A percentile compares a stretch with the other conserved stretches of the same genome.
Conservation (phyloP, 2,888 invertebrate genomes). For the Oxyteleia sp. region DNA sequence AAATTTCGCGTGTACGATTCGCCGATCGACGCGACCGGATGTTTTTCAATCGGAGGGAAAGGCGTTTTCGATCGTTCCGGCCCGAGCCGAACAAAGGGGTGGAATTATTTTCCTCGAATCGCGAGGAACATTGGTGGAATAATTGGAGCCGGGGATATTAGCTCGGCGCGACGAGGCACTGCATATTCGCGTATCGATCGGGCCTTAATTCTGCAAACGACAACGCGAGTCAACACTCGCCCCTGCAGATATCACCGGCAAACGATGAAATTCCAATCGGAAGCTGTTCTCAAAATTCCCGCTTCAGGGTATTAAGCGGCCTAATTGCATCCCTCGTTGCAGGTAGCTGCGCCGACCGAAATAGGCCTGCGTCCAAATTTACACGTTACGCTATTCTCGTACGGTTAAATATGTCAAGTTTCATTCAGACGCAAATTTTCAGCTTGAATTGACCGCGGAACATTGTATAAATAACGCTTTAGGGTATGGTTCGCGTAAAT, state of each 20-base stretch:
- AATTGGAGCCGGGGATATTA: conserved; percentile 42
- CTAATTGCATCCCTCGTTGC: conserved; percentile 85
- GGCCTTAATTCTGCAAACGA: conserved; percentile 79
- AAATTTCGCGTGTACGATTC: too few relatives aligned
- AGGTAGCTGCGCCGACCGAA: conserved; percentile 77
- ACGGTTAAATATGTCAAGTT: neutral
- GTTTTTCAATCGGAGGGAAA: too few relatives aligned
- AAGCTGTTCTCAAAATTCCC: conserved; percentile 76
- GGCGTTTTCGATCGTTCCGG: too few relatives aligned
- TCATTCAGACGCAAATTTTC: neutral
- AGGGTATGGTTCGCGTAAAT: too few relatives aligned
- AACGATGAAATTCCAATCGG: conserved; percentile 83
- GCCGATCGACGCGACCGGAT: too few relatives aligned
- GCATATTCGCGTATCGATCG: conserved; percentile 76
- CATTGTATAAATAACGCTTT: too few relatives aligned
- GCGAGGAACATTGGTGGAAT: conserved; percentile 33
- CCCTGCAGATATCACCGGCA: conserved; percentile 80
- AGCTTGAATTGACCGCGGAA: too few relatives aligned
- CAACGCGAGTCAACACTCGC: conserved; percentile 70
- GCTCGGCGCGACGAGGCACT: conserved; percentile 41
- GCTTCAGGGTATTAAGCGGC: conserved; percentile 81
- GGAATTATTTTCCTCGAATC: too few relatives aligned
- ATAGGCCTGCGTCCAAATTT: conserved; percentile 21
- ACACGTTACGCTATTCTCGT: neutral
- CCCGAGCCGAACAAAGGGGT: too few relatives aligned